Evolutionary conservation across 2,888 invertebrate genomes (phyloP).

Genomic region (Leucophora obtusa): DNA sequence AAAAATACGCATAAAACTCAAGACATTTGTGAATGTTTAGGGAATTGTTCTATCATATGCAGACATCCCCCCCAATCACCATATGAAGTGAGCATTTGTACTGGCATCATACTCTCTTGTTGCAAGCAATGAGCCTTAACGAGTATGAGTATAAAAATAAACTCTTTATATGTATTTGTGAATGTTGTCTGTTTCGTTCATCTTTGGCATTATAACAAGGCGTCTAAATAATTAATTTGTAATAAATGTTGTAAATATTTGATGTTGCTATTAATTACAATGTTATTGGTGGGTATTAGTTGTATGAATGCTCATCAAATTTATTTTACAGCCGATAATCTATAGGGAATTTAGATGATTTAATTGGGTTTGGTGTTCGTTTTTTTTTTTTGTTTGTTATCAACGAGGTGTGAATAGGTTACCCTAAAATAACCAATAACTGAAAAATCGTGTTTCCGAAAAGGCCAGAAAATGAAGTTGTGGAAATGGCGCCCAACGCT

Average conservation of each 20-base stretch:
- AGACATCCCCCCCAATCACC: conserved; percentile 2
- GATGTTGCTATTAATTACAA: conserved; percentile 56
- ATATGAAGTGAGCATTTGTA: conserved; percentile 6
- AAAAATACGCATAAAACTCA: conserved; percentile 45
- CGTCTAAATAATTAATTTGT: conserved; percentile 65
- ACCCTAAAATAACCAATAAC: conserved; percentile 7
- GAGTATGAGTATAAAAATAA: conserved; percentile 38
- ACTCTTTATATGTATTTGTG: conserved; percentile 5
- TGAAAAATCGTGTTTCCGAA: too few species aligned
- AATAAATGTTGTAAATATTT: conserved; percentile 63
- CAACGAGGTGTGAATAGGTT: conserved; percentile 55
- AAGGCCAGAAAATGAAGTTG: too few species aligned
- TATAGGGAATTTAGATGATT: conserved; percentile 53
- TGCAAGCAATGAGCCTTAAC: conserved; percentile 58
- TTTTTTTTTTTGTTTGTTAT: conserved; percentile 43
- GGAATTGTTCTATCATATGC: conserved; percentile 15
- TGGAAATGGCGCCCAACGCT: too few species aligned
- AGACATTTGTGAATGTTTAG: conserved; percentile 31
- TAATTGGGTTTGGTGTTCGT: conserved; percentile 54
- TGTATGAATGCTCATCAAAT: conserved; percentile 13
- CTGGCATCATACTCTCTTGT: conserved; percentile 10
- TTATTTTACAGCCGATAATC: conserved; percentile 47
- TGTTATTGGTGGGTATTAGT: conserved; percentile 14
- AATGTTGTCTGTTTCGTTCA: neutral
- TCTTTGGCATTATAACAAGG: conserved; percentile 52